Evolutionary conservation across 2,888 invertebrate genomes (phyloP).

Genomic region (Rhagium mordax): DNA sequence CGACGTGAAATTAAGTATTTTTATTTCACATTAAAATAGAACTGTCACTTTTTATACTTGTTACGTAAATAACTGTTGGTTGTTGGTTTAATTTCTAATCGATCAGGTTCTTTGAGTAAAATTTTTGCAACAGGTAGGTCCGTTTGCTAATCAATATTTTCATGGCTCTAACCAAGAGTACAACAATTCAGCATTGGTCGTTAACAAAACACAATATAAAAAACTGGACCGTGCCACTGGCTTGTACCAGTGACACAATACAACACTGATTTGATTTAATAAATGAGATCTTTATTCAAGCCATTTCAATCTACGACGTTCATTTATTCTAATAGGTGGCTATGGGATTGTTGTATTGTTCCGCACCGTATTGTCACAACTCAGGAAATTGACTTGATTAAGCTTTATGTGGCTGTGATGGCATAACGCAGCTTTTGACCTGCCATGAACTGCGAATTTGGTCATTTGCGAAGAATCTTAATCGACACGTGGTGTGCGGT

Average conservation of each 20-base stretch:
- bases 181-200: too few relatives aligned
- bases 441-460: constrained; percentile 29
- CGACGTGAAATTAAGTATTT: too few relatives aligned
- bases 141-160: too few relatives aligned
- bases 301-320: constrained; percentile 10
- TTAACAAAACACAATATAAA: neutral
- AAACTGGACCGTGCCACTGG: constrained; percentile 19
- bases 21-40: too few relatives aligned
- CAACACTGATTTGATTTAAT: constrained; percentile 20
- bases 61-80: too few relatives aligned
- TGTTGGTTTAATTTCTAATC: too few relatives aligned
- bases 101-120: too few relatives aligned
- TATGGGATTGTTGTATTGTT: constrained; percentile 45
- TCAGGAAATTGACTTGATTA: constrained; percentile 51
- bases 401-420: constrained; percentile 37
- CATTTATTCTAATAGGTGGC: constrained; percentile 42
- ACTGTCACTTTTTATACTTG: too few relatives aligned
- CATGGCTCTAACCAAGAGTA: too few relatives aligned
- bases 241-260: constrained; percentile 19
- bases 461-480: constrained; percentile 14
- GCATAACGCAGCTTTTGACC: neutral
- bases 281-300: constrained; percentile 16
- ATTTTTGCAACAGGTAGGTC: too few relatives aligned
- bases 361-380: constrained; percentile 47
- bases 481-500: constrained; percentile 19